Evolutionary conservation across 1,140 invertebrate species (phyloP), one percentile per base, ranked within the genome.

Genomic region (Odontomachus brunneus): DNA sequence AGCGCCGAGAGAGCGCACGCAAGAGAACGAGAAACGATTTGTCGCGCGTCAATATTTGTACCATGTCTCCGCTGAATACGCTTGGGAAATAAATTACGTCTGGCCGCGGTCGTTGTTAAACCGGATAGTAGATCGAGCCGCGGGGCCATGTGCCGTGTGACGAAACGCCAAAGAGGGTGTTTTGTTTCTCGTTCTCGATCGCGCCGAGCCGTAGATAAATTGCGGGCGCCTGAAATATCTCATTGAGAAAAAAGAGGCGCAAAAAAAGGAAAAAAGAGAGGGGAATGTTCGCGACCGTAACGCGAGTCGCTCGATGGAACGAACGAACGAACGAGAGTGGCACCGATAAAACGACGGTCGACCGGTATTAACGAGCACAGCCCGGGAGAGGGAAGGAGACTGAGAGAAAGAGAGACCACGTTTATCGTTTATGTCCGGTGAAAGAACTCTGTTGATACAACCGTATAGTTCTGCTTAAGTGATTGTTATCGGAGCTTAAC

Each of bases 371-470:
- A 26, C 74, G 74, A 66, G 44, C 53, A 33, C 53, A 49, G 19
- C 17, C 19, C 17, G 17, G 22, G 26, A 51, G 19, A 67, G 19
- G 5, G 29, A 33, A 5, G 5, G 29, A 33, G 29, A 33, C 2
- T 3, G 29, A 33, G 29, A 49, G 49, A n/a, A 44, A 53, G n/a
- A 57, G 17, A 57, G 55, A 49, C 19, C 22, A 24, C 33, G 14
- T 73, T 48, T 71, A 81, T 71, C 78, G 78, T 81, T 87, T 87
- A 84, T 74, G 74, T 38, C 81, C 62, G 55, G 67, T 65, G 73
- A 87, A 86, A 87, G 86, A 85, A 87, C 85, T 84, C 82, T 51
- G 81, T 84, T 86, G 85, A 87, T 80, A 87, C 59, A 84, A 86
- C 82, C 78, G 57, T 60, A 73, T 49, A 81, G 55, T 73, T 81